Evolutionary conservation across 2,888 invertebrate genomes (phyloP), one percentile per base, ranked within the genome.

Genomic region (Amphipyra tragopoginis): DNA sequence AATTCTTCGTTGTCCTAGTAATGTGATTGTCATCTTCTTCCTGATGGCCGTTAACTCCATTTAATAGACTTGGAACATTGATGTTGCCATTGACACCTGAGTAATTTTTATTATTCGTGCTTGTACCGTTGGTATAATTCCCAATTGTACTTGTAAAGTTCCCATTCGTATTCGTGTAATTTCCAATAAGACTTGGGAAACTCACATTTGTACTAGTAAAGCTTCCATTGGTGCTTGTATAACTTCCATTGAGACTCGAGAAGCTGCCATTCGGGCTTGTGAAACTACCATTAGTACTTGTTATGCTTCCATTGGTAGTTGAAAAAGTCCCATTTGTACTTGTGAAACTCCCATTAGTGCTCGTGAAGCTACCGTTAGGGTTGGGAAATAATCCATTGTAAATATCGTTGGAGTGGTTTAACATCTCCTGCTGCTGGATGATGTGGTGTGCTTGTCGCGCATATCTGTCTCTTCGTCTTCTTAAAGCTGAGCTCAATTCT

Each of bases 381-480:
- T 68, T 86, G 5, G 75, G 74, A 54, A 88, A 89, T 2, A 90
- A 60, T 2, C 86, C 86, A 58, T 85, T 90, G 65, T 88, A 88
- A 33, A 88, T 79, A 5, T 81, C 84, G 64, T 80, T 87, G 0
- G 91, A 88, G 60, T 86, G 89, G 51, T 90, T 93, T 8, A 93
- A 77, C 66, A 94, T 82, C 90, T 97, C 97, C 85, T 97, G 96
- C 85, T 97, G 98, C 81, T 98, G 98, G 82, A 96, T 96, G 81
- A 98, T 97, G 83, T 98, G 97, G 84, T 97, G 97, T 57, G 97
- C 96, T 86, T 98, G 98, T 67, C 98, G 95, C 79, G 98, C 98
- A 47, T 97, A 98, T 71, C 98, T 96, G 84, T 98, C 98, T 66
- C 98, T 95, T 65, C 98, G 95, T 79, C 98, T 96, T 80, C 97